Evolutionary conservation across 1,140 invertebrate genomes (phyloP), one percentile per base, ranked within the genome.

Genomic region (Brachionus rubens): DNA sequence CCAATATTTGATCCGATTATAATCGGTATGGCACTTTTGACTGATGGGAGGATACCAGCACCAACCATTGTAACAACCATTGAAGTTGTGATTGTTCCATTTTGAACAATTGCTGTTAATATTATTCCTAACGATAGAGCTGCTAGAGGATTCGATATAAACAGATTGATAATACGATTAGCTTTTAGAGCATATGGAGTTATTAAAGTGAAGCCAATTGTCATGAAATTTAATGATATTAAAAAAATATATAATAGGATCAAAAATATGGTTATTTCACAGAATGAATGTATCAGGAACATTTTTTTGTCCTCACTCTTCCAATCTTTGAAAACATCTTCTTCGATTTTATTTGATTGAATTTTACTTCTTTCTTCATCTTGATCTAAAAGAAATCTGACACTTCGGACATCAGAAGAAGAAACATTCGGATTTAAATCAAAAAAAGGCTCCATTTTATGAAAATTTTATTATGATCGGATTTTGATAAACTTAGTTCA

Each of bases 51-150:
- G 5, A 72, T 28, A 33, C 68, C 46, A 33, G 46, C 40, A 24
- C 68, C 68, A 3, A 90, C 87, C 88, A 89, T 88, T 54, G 86
- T 86, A 24, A 89, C 88, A 33, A 89, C 82, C 26, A 89, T 88
- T 3, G 87, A 88, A 0, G 87, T 88, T 4, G 87, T 86, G 0
- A 88, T 89, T 4, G 87, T 88, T 9, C 87, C 87, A 79, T 86
- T 87, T 81, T 90, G 88, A 5, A 90, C 84, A 3, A 89, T 80
- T 0, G 89, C 87, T 1, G 88, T 89, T 1, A 86, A 85, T 75
- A 89, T 79, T 56, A 89, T 86, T 6, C 88, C 88, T 50, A 89
- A 85, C 84, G 89, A 87, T 56, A 88, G 81, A 0, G 84, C 85
- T 4, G 81, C 85, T 19, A 89, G 81, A 2, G 88, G 88, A 80